Conservation (phyloP, 2,888 invertebrate species). For the Itoplectis maculator region DNA sequence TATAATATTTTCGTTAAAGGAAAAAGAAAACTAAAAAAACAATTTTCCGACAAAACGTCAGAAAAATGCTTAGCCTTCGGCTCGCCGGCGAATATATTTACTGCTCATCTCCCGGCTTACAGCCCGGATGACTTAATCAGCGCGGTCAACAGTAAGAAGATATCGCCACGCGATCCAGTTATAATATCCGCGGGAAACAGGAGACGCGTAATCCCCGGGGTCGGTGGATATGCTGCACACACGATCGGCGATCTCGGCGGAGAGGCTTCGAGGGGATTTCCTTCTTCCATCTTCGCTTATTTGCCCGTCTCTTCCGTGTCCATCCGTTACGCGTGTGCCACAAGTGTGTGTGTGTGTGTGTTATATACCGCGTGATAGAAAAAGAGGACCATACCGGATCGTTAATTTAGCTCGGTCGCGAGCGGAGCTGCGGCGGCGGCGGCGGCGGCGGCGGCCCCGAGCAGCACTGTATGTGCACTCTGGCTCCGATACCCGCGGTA, state of each 20-base stretch:
- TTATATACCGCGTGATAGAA: not conserved
- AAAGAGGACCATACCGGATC: slow-evolving; percentile 49
- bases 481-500: slow-evolving; percentile 43
- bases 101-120: not conserved
- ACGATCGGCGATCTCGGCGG: slow-evolving; percentile 13
- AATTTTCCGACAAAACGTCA: not conserved
- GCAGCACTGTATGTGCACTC: slow-evolving; percentile 32
- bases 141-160: not conserved
- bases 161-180: slow-evolving; percentile 13
- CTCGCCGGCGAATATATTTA: not conserved
- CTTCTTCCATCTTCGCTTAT: slow-evolving; percentile 15
- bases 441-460: too few species aligned
- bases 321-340: not conserved
- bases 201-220: slow-evolving; percentile 37
- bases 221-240: not conserved
- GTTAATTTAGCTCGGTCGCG: slow-evolving; percentile 61
- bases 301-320: slow-evolving; percentile 2
- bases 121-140: slow-evolving; percentile 1
- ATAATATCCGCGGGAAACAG: slow-evolving; percentile 26
- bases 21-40: not conserved
- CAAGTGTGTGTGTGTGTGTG: too few species aligned
- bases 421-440: too few species aligned
- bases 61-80: not conserved
- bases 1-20: not conserved
- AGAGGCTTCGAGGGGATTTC: slow-evolving; percentile 6